These are phyloP conservation scores for Sebastes hubbsi DNA, from an alignment of 2,797 vertebrate species.

Conservation along the genomic window DNA sequence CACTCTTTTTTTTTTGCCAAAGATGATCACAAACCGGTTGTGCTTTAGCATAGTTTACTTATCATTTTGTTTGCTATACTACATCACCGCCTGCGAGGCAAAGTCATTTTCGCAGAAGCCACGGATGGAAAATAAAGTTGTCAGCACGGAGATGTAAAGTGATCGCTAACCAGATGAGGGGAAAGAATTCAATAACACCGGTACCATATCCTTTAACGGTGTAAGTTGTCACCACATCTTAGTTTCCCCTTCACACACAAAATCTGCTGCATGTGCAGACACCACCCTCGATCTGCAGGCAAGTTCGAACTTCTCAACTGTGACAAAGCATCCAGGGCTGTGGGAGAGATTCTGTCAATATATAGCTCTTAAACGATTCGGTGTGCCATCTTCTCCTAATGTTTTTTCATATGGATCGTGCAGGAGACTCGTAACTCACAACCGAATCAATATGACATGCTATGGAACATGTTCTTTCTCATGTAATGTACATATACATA, in stretches of 20 bases:
- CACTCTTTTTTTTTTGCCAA: constrained; percentile 16
- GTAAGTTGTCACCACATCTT: constrained; percentile 46
- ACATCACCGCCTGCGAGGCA: constrained; percentile 24
- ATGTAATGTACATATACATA: constrained; percentile 80
- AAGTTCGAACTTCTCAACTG: constrained; percentile 57
- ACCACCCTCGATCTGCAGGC: constrained; percentile 47
- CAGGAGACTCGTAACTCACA: constrained; percentile 69
- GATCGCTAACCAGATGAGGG: constrained; percentile 67
- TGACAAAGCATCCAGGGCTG: constrained; percentile 31
- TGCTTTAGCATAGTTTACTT: constrained; percentile 48
- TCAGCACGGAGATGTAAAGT: constrained; percentile 55
- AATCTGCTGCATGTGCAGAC: constrained; percentile 69
- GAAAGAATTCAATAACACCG: constrained; percentile 62
- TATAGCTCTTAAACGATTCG: constrained; percentile 64
- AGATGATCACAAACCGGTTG: constrained; percentile 39
- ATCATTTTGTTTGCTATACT: constrained; percentile 28
- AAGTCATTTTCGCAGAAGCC: constrained; percentile 37
- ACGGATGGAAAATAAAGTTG: constrained; percentile 61
- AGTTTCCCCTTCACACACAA: constrained; percentile 53
- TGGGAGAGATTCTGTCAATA: constrained; percentile 45
- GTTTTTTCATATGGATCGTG: constrained; percentile 69
- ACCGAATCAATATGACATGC: constrained; percentile 80
- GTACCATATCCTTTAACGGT: constrained; percentile 42
- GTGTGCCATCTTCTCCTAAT: constrained; percentile 60
- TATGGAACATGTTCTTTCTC: constrained; percentile 74